Conservation (phyloP, 2,797 vertebrate species). For the Alcedo quadribrachys region DNA sequence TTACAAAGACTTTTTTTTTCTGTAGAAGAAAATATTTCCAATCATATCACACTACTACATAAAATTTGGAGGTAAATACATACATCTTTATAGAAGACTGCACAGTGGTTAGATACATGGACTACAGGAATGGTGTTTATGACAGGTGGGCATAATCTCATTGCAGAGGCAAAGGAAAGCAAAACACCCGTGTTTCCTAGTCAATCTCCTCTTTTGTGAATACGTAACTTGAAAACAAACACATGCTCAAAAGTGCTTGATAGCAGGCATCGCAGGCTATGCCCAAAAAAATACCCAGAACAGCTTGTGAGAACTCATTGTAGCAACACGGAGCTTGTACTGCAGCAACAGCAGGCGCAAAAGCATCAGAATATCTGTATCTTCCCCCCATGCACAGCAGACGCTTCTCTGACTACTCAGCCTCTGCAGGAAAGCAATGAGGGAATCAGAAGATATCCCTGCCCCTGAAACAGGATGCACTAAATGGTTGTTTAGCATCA, state of each 20-base stretch:
- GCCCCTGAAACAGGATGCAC: not conserved
- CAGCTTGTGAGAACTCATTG: fast-evolving
- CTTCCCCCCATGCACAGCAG: not conserved
- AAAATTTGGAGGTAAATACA: not conserved
- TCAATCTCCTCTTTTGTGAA: not conserved
- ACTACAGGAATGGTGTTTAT: not conserved
- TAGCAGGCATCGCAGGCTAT: not conserved
- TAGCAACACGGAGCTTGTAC: not conserved
- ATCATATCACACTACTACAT: not conserved
- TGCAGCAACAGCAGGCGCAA: not conserved
- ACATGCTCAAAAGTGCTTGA: not conserved
- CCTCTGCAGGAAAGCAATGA: not conserved
- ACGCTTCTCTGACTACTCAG: not conserved
- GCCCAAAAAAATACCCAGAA: not conserved
- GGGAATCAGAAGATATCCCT: not conserved
- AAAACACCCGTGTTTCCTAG: not conserved
- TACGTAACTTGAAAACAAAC: conserved; percentile 1
- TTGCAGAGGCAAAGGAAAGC: not conserved
- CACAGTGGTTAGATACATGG: not conserved
- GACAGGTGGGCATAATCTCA: not conserved
- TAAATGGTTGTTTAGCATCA: not conserved
- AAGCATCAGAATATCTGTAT: not conserved
- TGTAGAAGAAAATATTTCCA: not conserved
- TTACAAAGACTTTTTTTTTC: not conserved
- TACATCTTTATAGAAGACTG: not conserved